Conservation (phyloP, 2,888 invertebrate species). For the Tinea semifulvella region DNA sequence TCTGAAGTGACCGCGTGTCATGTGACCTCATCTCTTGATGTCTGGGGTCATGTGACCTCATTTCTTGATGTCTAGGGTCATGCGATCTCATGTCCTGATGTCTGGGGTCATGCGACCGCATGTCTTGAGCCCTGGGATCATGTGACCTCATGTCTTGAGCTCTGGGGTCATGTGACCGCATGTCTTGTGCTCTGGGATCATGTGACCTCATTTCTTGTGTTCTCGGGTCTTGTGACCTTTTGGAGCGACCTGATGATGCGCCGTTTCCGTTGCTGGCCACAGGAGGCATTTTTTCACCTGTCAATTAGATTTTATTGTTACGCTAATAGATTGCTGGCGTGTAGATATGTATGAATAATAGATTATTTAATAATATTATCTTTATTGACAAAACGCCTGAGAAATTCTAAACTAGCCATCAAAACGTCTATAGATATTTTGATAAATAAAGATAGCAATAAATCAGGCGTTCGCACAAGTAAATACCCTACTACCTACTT, state of each 20-base stretch:
- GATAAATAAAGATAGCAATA: too few relatives aligned
- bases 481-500: too few relatives aligned
- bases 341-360: too few relatives aligned
- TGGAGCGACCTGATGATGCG: slow-evolving; percentile 4
- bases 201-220: not conserved
- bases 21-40: slow-evolving; percentile 25
- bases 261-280: slow-evolving; percentile 1
- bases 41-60: not conserved
- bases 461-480: too few relatives aligned
- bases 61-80: not conserved
- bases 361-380: too few relatives aligned
- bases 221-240: not conserved
- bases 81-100: not conserved
- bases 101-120: not conserved
- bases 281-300: slow-evolving; percentile 18
- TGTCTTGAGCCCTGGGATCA: too few relatives aligned
- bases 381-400: too few relatives aligned
- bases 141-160: slow-evolving; percentile 25
- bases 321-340: too few relatives aligned
- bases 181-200: not conserved
- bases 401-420: too few relatives aligned
- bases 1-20: slow-evolving; percentile 70
- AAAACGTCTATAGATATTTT: too few relatives aligned
- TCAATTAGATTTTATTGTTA: too few relatives aligned
- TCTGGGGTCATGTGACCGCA: not conserved